Base-by-base conservation (phyloP, 2,113 vertebrate genomes). In the Centrocercus urophasianus region DNA sequence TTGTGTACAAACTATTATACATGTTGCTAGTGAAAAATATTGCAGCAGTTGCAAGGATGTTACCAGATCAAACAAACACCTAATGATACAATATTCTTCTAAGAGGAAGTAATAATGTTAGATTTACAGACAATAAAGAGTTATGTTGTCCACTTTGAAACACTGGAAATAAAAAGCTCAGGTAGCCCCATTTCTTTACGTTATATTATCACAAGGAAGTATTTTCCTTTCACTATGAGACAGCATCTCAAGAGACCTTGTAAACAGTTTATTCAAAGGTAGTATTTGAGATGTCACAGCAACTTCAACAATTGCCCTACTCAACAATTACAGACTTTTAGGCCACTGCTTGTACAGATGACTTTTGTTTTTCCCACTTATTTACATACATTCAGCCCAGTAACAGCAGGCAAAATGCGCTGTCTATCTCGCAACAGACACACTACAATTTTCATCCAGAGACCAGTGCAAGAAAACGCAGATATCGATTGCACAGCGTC, bases 341-440 rank as follows among this genome's bases (percentile, higher is more conserved):
- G 96, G 97, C 97, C 96, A 97, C 96, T 96, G 96, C 93, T 97
- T 96, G 89, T 94, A 97, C 88, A 95, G 95, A 93, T 92, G 95
- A 96, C 91, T 94, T 95, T 89, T 93, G 72, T 67, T 89, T 85
- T 73, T 80, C 61, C 36, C 80, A 93, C 92, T 95, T 98, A 98
- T 98, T 97, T 98, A 98, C 97, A 98, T 98, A 98, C 98, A 98
- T 98, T 98, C 98, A 98, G 94, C 96, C 97, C 96, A 96, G 90
- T 47, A 97, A 97, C 97, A 97, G 96, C 95, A 98, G 92, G 92
- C 95, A 96, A 97, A 97, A 97, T 59, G 84, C 86, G 57, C 95
- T 90, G 91, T 95, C 91, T 96, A 95, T 97, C 96, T 97, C 96
- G 96, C 96, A 98, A 95, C 27, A 98, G 97, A 96, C 96, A 95